Evolutionary conservation across 2,888 invertebrate genomes (phyloP).

Genomic region (Siphonodentalium dalli): DNA sequence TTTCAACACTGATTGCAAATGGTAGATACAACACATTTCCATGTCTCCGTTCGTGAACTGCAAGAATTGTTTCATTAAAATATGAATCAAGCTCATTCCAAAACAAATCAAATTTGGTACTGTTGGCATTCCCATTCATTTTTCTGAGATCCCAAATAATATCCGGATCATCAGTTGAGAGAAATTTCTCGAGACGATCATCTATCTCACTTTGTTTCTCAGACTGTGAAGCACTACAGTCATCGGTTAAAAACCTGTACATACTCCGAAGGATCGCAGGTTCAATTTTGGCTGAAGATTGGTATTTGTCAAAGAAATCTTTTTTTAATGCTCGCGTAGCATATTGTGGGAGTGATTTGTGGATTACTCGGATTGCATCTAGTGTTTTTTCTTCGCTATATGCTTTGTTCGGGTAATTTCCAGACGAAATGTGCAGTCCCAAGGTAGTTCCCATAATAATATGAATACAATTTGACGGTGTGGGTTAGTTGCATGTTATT

Average conservation of each 20-base stretch:
- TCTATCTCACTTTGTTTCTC: conserved; percentile 1
- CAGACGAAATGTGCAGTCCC: too few species aligned
- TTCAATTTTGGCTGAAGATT: conserved; percentile 9
- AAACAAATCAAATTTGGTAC: conserved; percentile 15
- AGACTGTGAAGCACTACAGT: neutral
- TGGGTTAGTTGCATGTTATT: neutral
- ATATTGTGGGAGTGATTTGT: conserved; percentile 9
- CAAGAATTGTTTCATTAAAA: conserved; percentile 19
- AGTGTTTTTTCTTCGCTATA: conserved; percentile 2
- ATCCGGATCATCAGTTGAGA: conserved; percentile 8
- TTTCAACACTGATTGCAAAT: conserved; percentile 15
- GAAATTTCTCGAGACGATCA: neutral
- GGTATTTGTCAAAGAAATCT: conserved; percentile 18
- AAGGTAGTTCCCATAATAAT: too few species aligned
- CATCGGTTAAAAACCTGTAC: conserved; percentile 7
- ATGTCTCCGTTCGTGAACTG: conserved; percentile 14
- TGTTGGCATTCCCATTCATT: conserved; percentile 11
- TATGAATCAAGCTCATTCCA: conserved; percentile 11
- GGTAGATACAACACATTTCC: conserved; percentile 21
- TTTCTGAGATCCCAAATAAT: conserved; percentile 8
- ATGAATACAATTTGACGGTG: too few species aligned
- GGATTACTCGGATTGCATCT: neutral
- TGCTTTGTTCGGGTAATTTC: neutral
- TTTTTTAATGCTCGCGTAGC: conserved; percentile 14
- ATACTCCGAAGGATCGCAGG: conserved; percentile 11